Percentiles rank a stretch among this genome's conserved stretches.
Evolutionary conservation across 2,113 vertebrate species (phyloP).

Genomic region (Madoqua kirkii): DNA sequence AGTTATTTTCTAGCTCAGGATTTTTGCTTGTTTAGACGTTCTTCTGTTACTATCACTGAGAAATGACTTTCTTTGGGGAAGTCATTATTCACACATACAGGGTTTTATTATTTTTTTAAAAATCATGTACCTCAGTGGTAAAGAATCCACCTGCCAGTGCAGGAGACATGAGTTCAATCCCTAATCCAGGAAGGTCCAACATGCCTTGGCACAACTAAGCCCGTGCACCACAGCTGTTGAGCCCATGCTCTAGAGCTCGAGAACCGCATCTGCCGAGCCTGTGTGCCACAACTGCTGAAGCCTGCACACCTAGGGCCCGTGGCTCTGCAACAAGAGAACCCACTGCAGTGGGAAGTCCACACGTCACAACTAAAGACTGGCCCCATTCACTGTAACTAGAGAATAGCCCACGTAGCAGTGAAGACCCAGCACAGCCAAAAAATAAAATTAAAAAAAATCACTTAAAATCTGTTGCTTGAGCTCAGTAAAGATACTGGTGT

Average conservation of each 20-base stretch:
- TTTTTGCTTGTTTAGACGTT: not conserved
- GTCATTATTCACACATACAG: not conserved
- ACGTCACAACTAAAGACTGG: not conserved
- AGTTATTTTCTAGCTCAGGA: not conserved
- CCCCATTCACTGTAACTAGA: not conserved
- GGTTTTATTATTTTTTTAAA: not conserved
- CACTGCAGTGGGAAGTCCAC: not conserved
- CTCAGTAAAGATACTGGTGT: not conserved
- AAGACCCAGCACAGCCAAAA: not conserved
- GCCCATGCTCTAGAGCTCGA: not conserved
- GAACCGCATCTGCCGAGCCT: rapidly evolving
- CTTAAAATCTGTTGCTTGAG: not conserved
- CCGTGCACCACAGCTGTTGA: rapidly evolving
- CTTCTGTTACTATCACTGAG: not conserved
- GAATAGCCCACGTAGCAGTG: not conserved
- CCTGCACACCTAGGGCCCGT: not conserved
- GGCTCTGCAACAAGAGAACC: not conserved
- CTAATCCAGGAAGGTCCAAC: not conserved
- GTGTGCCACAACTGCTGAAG: not conserved
- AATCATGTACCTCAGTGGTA: not conserved
- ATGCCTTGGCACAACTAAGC: not conserved
- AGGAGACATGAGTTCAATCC: not conserved
- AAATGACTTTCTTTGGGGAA: not conserved
- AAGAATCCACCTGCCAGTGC: not conserved
- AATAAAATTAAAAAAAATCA: not conserved